phyloP scores from a whole-genome alignment of 2,888 invertebrate genomes.

The Parnassius apollo region DNA sequence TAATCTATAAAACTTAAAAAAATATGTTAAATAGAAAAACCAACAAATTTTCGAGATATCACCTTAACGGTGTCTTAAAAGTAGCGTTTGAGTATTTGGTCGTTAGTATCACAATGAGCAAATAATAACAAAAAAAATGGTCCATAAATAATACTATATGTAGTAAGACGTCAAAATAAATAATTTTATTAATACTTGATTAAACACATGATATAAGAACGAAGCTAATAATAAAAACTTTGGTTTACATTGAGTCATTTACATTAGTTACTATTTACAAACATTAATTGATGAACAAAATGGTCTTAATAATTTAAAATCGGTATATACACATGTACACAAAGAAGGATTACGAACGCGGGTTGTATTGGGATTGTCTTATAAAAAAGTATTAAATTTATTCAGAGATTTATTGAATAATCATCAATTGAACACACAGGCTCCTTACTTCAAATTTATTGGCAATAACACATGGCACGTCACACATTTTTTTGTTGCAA shows the following conservation, averaged over 20 bases:
- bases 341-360: slow-evolving; percentile 13
- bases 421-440: slow-evolving; percentile 73
- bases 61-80: too few species aligned
- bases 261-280: slow-evolving; percentile 27
- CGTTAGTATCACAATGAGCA: slow-evolving; percentile 30
- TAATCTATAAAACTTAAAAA: too few species aligned
- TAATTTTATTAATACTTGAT: slow-evolving; percentile 40
- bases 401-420: slow-evolving; percentile 33
- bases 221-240: slow-evolving; percentile 59
- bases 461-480: slow-evolving; percentile 72
- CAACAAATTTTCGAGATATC: too few species aligned
- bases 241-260: slow-evolving; percentile 64
- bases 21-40: too few species aligned
- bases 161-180: slow-evolving; percentile 47
- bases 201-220: slow-evolving; percentile 29
- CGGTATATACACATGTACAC: slow-evolving; percentile 7
- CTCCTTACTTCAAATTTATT: slow-evolving; percentile 67
- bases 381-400: slow-evolving; percentile 15
- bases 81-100: too few species aligned
- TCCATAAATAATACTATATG: slow-evolving; percentile 63
- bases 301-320: slow-evolving; percentile 7
- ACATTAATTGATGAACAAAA: slow-evolving; percentile 17
- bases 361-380: slow-evolving; percentile 7
- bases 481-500: slow-evolving; percentile 18
- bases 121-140: slow-evolving; percentile 43